Percentiles rank a stretch among this genome's conserved stretches.
Conservation (phyloP, 2,113 vertebrate genomes). For the Smithornis capensis region DNA sequence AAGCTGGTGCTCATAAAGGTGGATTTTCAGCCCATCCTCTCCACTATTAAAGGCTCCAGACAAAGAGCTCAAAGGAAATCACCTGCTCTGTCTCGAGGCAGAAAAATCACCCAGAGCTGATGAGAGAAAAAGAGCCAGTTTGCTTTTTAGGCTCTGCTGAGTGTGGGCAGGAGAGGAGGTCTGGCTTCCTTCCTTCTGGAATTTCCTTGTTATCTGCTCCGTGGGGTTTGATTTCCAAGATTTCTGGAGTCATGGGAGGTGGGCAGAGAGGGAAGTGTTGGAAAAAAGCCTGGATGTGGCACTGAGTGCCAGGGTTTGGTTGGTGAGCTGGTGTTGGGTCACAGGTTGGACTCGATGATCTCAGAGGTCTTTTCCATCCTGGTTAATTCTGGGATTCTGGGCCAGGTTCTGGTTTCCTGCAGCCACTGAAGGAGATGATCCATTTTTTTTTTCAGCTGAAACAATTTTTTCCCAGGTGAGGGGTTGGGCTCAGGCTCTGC, state of each 20-base stretch:
- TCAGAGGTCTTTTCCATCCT: no score
- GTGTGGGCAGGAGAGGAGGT: not conserved
- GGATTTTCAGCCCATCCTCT: not conserved
- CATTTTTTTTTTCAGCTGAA: not conserved
- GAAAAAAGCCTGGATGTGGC: no score
- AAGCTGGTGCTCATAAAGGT: not conserved
- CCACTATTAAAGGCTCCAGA: not conserved
- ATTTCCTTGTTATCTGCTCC: not conserved
- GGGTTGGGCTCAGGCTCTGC: not conserved
- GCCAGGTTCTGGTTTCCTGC: not conserved
- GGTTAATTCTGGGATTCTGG: no score
- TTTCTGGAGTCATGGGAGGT: not conserved
- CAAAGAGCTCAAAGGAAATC: constrained; percentile 35
- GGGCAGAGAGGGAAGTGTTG: not conserved
- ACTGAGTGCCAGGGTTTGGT: no score
- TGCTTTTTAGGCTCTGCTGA: not conserved
- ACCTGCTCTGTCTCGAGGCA: not conserved
- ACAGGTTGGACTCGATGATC: no score
- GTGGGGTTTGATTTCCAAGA: not conserved
- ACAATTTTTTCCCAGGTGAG: not conserved
- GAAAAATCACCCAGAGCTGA: not conserved
- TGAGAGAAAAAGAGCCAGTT: not conserved
- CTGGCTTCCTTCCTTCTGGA: not conserved
- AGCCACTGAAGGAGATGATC: not conserved
- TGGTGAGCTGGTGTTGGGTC: no score